phyloP scores from a whole-genome alignment of 2,888 invertebrate genomes.

The Abrostola tripartita region DNA sequence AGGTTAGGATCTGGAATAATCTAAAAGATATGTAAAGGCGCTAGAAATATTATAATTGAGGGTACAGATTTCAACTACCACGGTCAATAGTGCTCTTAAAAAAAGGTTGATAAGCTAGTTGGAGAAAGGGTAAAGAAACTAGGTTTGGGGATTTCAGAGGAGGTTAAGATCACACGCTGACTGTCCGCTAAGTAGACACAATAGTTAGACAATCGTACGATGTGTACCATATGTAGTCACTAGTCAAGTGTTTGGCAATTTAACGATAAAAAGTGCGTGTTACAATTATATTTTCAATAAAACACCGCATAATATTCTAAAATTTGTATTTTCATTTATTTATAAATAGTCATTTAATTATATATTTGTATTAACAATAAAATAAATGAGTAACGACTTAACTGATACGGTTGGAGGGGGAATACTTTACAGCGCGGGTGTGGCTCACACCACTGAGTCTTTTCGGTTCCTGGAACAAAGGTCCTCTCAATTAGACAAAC shows the following conservation, averaged over 20 bases:
- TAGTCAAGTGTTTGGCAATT: too few species aligned
- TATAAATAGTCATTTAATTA: constrained; percentile 87
- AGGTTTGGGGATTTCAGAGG: too few species aligned
- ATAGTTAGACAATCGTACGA: too few species aligned
- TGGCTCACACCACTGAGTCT: constrained; percentile 85
- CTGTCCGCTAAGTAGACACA: too few species aligned
- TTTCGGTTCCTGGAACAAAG: constrained; percentile 84
- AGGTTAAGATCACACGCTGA: too few species aligned
- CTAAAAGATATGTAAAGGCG: background rate
- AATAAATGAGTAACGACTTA: constrained; percentile 84
- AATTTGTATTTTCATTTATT: constrained; percentile 83
- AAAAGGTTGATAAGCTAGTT: too few species aligned
- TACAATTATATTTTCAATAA: constrained; percentile 27
- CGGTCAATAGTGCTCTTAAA: too few species aligned
- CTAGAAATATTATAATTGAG: too few species aligned
- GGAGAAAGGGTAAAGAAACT: too few species aligned
- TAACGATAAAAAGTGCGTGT: too few species aligned
- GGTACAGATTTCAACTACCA: too few species aligned
- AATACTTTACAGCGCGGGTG: constrained; percentile 63
- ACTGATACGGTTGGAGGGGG: constrained; percentile 72
- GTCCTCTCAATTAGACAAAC: background rate
- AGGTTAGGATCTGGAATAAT: background rate
- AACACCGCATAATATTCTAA: constrained; percentile 71
- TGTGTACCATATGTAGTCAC: too few species aligned
- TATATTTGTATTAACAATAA: constrained; percentile 81